A percentile compares a stretch with the other conserved stretches of the same genome.
Evolutionary conservation across 2,888 invertebrate genomes (phyloP).

Genomic region (Cremastinae sp.): DNA sequence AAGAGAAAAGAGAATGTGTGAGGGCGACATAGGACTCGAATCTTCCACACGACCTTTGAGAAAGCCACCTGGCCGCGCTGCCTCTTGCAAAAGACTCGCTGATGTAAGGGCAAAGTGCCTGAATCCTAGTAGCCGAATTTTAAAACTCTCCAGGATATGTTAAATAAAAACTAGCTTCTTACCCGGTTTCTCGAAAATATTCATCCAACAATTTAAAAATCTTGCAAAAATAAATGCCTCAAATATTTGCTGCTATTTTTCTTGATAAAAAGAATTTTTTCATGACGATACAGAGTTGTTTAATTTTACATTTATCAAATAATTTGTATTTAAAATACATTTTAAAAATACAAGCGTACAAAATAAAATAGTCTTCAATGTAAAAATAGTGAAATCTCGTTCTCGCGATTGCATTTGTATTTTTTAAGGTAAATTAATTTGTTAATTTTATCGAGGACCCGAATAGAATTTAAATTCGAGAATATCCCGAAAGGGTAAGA

Average conservation of each 20-base stretch:
- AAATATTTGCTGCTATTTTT: no score
- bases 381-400: no score
- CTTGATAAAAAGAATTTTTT: no score
- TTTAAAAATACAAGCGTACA: no score
- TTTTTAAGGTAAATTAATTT: no score
- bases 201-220: no score
- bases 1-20: background rate
- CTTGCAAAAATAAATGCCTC: no score
- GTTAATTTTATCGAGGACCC: no score
- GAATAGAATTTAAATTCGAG: no score
- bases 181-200: constrained; percentile 12
- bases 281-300: no score
- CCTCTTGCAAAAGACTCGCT: constrained; percentile 14
- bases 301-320: background rate
- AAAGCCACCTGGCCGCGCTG: constrained; percentile 43
- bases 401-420: no score
- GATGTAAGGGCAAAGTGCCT: constrained; percentile 39
- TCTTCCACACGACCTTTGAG: constrained; percentile 26
- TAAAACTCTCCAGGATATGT: constrained; percentile 5
- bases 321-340: background rate
- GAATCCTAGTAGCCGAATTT: constrained; percentile 28
- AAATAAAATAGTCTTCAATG: no score
- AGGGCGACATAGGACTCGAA: constrained; percentile 15
- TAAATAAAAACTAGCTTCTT: constrained; percentile 9
- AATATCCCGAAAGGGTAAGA: background rate